Evolutionary conservation across 2,888 invertebrate genomes (phyloP), one percentile per base, ranked within the genome.

Genomic region (Melolontha melolontha): DNA sequence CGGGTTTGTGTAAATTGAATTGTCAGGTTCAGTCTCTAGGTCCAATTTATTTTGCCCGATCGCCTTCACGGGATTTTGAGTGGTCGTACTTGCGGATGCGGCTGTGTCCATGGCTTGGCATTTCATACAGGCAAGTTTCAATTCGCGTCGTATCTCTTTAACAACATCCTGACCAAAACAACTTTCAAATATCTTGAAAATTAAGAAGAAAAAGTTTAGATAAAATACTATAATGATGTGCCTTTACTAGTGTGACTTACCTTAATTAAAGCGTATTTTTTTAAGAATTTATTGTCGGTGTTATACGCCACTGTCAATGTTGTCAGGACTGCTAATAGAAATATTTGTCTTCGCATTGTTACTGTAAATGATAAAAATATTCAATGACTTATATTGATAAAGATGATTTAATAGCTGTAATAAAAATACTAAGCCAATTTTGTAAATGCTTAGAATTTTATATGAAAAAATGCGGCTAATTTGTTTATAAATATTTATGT

Each of bases 221-320:
- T 22, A 16, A 14, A 14, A 64, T 14, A 40, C 17, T 1, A 14
- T n/a, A 5, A 17, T 50, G 27, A 5, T 49, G 6, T 52, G 71
- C 51, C 12, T 63, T 54, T 6, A 49, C 27, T n/a, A 5, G 16
- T 34, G n/a, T 64, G 50, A 69, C 75, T 80, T 80, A 90, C 90
- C 87, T 91, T 91, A 87, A 90, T 87, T 88, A 90, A 89, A 16
- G 90, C 90, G 76, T 90, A 91, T 82, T 90, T 90, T 77, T 90
- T 90, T 77, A 91, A 86, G 76, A 90, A 90, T 75, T 86, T 87
- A 75, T 90, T 90, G 76, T 90, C 90, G 66, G 87, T 88, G 29
- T 86, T 87, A 69, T 87, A 80, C 0, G 84, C 84, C 44, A 79
- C 77, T 1, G 83, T 83, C 0, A 80, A 22, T 14, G 66, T 16